Base-by-base conservation (phyloP, 2,888 invertebrate species). In the Agrotis puta region DNA sequence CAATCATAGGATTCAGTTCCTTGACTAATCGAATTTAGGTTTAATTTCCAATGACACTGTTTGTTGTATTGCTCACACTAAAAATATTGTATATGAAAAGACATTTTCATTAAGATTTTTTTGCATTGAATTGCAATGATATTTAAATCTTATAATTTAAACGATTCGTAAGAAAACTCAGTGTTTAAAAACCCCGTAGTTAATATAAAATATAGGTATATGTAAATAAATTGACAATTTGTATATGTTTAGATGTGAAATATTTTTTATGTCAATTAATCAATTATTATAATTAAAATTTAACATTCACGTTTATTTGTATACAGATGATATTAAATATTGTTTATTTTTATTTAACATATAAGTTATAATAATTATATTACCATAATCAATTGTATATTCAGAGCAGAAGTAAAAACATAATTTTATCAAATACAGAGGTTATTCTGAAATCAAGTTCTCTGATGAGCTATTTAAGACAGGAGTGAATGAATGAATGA, bases 21-120 rank as follows among this genome's bases (percentile, higher is more conserved):
- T 81, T 79, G 69, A 70, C 4, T 51, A 61, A 75, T 81, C 67
- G 74, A 84, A 74, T 70, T 70, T 81, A 77, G 73, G 43, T 64
- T 65, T 67, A 79, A 64, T 77, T 73, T 71, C 47, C 22, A 78
- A 62, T 68, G 57, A 83, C 51, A 57, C 16, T 59, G 27, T 84
- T 54, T 61, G 33, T 79, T 45, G 50, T 13, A 33, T 75, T 81
- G 80, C 72, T 84, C 61, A 83, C 24, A 56, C 11, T 78, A 58
- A 70, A 69, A 69, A 61, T 70, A 63, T 73, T 62, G 65, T 62
- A 73, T 27, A 11, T 58, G 27, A 84, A 88, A 87, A 87, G 87
- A 88, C 87, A 86, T 74, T 71, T 77, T 59, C 20, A 13, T 48
- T 22, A 58, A 58, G n/a, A 76, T 68, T 61, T 39, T 64, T 51